phyloP scores from a whole-genome alignment of 2,888 invertebrate species.

The Elmis aenea region DNA sequence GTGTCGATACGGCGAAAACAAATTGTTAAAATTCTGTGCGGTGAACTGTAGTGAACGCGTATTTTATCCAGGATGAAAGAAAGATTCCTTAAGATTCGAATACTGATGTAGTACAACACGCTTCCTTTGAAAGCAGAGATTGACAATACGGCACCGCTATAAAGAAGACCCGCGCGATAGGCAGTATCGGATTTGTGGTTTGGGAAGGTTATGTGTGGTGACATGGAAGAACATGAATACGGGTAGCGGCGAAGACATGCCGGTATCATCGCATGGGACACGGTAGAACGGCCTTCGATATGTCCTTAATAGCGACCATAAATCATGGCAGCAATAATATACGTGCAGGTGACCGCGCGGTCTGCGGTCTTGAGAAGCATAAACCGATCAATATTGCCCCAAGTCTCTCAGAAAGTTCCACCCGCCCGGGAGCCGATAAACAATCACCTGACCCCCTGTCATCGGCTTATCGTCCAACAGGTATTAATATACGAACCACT shows the following conservation, averaged over 20 bases:
- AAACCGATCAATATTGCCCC: conserved; percentile 32
- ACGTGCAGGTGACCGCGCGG: conserved; percentile 36
- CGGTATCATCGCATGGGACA: conserved; percentile 15
- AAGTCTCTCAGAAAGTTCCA: conserved; percentile 21
- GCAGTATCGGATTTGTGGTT: conserved; percentile 14
- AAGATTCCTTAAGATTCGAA: conserved; percentile 15
- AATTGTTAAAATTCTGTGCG: no score
- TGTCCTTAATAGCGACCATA: conserved; percentile 35
- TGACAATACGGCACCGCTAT: conserved; percentile 17
- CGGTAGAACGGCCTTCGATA: conserved; percentile 26
- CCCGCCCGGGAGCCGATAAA: conserved; percentile 31
- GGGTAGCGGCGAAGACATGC: conserved; percentile 10
- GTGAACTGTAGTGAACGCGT: no score
- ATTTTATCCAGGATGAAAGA: conserved; percentile 17
- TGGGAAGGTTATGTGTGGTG: conserved; percentile 9
- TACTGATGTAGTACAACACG: conserved; percentile 17
- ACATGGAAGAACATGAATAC: conserved; percentile 14
- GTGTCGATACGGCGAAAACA: no score
- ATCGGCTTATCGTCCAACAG: conserved; percentile 37
- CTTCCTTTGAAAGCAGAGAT: conserved; percentile 18
- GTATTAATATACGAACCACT: conserved; percentile 33
- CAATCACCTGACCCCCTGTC: conserved; percentile 35
- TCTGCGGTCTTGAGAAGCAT: conserved; percentile 29
- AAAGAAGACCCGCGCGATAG: conserved; percentile 19
- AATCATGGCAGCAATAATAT: conserved; percentile 35